These are phyloP conservation scores for Girardia tigrina DNA, from an alignment of 2,888 invertebrate genomes.

Conservation along the genomic window DNA sequence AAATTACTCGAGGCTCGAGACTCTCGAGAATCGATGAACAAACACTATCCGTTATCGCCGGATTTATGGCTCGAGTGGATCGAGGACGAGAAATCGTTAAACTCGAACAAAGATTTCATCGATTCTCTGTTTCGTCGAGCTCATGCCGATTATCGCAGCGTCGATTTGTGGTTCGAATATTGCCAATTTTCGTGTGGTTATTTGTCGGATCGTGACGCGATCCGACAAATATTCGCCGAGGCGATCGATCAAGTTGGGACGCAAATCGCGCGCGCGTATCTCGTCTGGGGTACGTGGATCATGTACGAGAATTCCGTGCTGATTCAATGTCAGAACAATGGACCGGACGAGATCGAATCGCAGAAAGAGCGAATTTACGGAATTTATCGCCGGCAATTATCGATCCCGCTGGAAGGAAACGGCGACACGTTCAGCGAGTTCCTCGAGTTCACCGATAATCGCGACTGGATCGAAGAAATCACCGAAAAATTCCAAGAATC, in stretches of 20 bases:
- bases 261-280: not conserved
- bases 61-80: not conserved
- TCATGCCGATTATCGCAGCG: not conserved
- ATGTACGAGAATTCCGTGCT: not conserved
- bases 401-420: not conserved
- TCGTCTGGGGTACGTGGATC: not conserved
- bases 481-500: not conserved
- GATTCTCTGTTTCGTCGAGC: not conserved
- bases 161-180: slow-evolving; percentile 3
- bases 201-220: not conserved
- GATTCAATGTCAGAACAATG: not conserved
- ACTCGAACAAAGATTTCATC: not conserved
- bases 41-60: not conserved
- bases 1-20: not conserved
- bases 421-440: not conserved
- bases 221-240: not conserved
- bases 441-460: not conserved
- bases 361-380: not conserved
- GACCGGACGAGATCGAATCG: too few species aligned
- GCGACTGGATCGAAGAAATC: not conserved
- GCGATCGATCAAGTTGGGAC: slow-evolving; percentile 5
- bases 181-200: not conserved
- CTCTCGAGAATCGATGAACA: not conserved
- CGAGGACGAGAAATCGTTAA: not conserved
- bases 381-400: not conserved